These are phyloP conservation scores for Goniozus legneri DNA, from an alignment of 1,140 invertebrate species.

Conservation along the genomic window DNA sequence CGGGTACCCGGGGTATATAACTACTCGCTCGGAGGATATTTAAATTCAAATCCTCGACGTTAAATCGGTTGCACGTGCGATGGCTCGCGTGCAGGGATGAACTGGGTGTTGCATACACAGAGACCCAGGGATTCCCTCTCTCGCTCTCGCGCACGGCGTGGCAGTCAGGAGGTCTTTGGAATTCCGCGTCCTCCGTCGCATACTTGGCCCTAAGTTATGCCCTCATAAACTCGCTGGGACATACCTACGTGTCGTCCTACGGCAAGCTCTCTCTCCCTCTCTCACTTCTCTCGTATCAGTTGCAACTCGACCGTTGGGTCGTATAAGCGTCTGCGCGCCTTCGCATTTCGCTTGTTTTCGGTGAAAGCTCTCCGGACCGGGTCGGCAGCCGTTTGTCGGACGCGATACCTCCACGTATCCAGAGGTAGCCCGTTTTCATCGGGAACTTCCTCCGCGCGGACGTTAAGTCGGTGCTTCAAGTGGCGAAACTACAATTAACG, in stretches of 20 bases:
- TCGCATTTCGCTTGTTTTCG: neutral
- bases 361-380: too few species aligned
- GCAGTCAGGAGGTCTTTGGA: conserved; percentile 16
- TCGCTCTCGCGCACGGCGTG: too few species aligned
- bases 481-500: neutral
- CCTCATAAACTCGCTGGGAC: conserved; percentile 36
- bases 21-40: too few species aligned
- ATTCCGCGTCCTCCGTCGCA: conserved; percentile 27
- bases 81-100: too few species aligned
- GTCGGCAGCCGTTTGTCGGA: too few species aligned
- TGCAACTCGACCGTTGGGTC: conserved; percentile 12
- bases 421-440: neutral
- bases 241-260: conserved; percentile 26
- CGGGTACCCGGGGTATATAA: too few species aligned
- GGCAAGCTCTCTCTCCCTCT: conserved; percentile 7
- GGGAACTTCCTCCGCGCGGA: neutral
- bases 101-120: too few species aligned
- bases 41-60: too few species aligned
- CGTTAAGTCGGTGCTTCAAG: conserved; percentile 8
- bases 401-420: neutral
- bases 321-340: neutral
- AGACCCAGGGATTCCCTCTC: too few species aligned
- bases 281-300: conserved; percentile 23
- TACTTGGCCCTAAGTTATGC: conserved; percentile 38
- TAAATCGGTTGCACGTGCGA: too few species aligned